Conservation (phyloP, 2,888 invertebrate genomes). For the Nipponacmea schrenckii region DNA sequence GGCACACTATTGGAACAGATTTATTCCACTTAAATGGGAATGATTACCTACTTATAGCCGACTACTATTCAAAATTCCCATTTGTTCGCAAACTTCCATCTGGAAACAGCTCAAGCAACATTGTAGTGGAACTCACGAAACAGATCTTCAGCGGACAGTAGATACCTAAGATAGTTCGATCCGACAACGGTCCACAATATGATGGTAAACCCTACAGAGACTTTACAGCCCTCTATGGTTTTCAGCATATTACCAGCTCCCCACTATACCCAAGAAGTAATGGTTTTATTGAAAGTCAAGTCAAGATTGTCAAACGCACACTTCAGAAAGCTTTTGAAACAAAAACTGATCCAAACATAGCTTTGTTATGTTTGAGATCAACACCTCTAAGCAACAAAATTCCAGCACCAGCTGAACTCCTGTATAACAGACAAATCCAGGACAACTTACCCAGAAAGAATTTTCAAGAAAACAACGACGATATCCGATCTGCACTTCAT, state of each 20-base stretch:
- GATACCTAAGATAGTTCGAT: constrained; percentile 24
- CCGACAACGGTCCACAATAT: constrained; percentile 36
- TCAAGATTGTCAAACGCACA: constrained; percentile 6
- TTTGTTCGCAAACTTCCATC: not conserved
- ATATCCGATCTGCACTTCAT: not conserved
- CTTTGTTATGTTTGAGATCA: constrained; percentile 7
- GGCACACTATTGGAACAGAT: constrained; percentile 16
- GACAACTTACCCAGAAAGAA: constrained; percentile 9
- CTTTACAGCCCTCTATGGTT: not conserved
- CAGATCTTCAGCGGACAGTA: constrained; percentile 26
- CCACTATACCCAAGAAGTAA: constrained; percentile 9
- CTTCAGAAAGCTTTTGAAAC: constrained; percentile 7
- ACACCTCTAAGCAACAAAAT: constrained; percentile 12
- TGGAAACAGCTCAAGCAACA: not conserved
- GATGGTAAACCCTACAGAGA: not conserved
- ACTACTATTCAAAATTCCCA: constrained; percentile 13
- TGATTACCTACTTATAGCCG: constrained; percentile 11
- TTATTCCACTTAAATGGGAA: constrained; percentile 14
- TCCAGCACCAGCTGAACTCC: constrained; percentile 10
- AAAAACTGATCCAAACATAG: constrained; percentile 6
- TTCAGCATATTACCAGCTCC: constrained; percentile 16
- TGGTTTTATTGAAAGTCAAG: constrained; percentile 14
- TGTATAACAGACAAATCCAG: not conserved
- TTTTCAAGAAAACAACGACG: not conserved
- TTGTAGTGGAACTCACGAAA: constrained; percentile 23